Base-by-base conservation (phyloP, 2,888 invertebrate genomes). In the Brenthis hecate region DNA sequence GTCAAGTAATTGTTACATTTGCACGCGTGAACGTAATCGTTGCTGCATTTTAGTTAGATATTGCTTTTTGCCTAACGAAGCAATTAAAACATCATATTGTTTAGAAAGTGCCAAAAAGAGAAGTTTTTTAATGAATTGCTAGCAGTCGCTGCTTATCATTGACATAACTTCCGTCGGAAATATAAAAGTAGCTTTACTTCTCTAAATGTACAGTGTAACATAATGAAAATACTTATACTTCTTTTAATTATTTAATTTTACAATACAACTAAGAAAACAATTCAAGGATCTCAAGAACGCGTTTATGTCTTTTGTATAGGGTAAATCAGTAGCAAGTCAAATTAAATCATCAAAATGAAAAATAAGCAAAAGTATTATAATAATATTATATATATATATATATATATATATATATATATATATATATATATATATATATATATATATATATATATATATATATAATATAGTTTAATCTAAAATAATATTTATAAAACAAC, bases 61-160 rank as follows among this genome's bases (percentile, higher is more conserved):
- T 69, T 69, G 61, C 64, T 69, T 56, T 65, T 61, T 65, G 47
- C 51, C 56, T 65, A 65, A 65, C 69, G 60, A 56, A 56, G 60
- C 65, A 56, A 65, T 69, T 68, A 47, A 47, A 43, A 23, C 14
- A 58, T 48, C 50, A 55, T 60, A 50, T 65, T 61, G 56, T 61
- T 69, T 65, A 65, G 66, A 69, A 69, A 65, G 56, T 36, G 51
- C 65, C 43, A 69, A 69, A 56, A n/a, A 56, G 56, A 65, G 61
- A 51, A 62, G 51, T 69, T 58, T 69, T 19, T 65, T 56, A 69
- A 65, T 62, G 28, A 60, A 60, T 60, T 60, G n/a, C 28, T 60
- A 60, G 50, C 50, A 23, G 60, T 60, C 60, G 48, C 60, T 60
- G 50, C 60, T 50, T 60, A 32, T 60, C 23, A 60, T 60, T 60